Percentiles rank a stretch among this genome's conserved stretches.
phyloP scores from a whole-genome alignment of 2,113 vertebrate genomes.

The Bos taurus region ARS-UCD2.0 NC_037343.1:24150001-24150500 shows the following conservation, averaged over 20 bases:
- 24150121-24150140: constrained; percentile 3
- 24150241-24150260: constrained; percentile 2
- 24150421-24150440: background rate
- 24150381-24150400: background rate
- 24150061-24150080: background rate
- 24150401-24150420: background rate
- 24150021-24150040: background rate
- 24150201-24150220: constrained; percentile 45
- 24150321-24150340: background rate
- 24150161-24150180: background rate
- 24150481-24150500: constrained; percentile 62
- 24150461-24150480: constrained; percentile 3
- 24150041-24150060: background rate
- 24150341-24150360: background rate
- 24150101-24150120: background rate
- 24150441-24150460: background rate
- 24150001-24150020: background rate
- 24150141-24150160: constrained; percentile 30
- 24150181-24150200: background rate
- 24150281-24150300: background rate
- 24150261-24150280: background rate
- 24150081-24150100: constrained; percentile 2
- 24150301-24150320: constrained; percentile 18
- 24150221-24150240: constrained; percentile 6
- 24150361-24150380: background rate